phyloP scores from a whole-genome alignment of 2,797 vertebrate species.

The Emys orbicularis region DNA sequence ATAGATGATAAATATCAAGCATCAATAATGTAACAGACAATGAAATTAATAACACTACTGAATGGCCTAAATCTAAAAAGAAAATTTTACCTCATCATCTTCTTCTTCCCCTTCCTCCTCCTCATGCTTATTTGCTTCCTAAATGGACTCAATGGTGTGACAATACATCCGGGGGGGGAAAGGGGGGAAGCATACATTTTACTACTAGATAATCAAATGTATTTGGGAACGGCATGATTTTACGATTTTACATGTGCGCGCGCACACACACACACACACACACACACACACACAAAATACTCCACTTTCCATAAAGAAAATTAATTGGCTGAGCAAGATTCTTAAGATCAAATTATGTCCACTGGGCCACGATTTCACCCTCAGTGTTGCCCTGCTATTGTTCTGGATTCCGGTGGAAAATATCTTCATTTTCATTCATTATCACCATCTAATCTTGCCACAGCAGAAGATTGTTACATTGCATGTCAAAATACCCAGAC shows the following conservation, averaged over 20 bases:
- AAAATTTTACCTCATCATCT: neutral
- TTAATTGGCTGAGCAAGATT: rapidly evolving
- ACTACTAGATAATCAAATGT: neutral
- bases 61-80: neutral
- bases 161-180: rapidly evolving
- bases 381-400: neutral
- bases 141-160: neutral
- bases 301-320: neutral
- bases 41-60: neutral
- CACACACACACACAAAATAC: neutral
- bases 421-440: neutral
- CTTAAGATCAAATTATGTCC: neutral
- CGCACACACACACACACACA: neutral
- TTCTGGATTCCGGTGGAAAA: neutral
- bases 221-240: neutral
- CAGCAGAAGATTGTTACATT: neutral
- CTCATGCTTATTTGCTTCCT: rapidly evolving
- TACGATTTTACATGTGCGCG: neutral
- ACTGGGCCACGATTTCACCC: neutral
- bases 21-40: neutral
- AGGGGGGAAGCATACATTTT: neutral
- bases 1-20: neutral
- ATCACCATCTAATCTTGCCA: neutral
- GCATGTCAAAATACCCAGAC: neutral
- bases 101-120: rapidly evolving